Percentiles rank a stretch among this genome's conserved stretches.
These are phyloP conservation scores for Myotis planiceps DNA, from an alignment of 2,797 vertebrate genomes.

Conservation along the genomic window DNA sequence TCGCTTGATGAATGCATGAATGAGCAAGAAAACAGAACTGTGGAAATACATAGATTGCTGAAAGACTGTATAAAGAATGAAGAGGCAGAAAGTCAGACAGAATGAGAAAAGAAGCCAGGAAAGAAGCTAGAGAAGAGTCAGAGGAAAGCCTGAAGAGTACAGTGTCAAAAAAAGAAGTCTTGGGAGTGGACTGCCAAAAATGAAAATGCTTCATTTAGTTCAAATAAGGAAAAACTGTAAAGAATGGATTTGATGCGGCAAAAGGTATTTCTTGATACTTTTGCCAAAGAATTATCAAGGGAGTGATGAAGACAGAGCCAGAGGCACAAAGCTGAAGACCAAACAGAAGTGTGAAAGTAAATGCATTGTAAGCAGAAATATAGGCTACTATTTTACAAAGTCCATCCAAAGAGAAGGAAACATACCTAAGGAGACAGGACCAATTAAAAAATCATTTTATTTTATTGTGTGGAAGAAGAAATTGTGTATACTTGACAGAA, in stretches of 20 bases:
- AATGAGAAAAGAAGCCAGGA: constrained; percentile 3
- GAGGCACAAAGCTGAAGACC: neutral
- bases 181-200: neutral
- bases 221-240: constrained; percentile 34
- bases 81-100: neutral
- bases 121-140: constrained; percentile 7
- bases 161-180: neutral
- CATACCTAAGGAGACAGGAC: neutral
- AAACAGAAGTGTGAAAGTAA: constrained; percentile 15
- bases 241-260: constrained; percentile 23
- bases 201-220: constrained; percentile 45
- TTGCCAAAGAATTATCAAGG: constrained; percentile 39
- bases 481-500: neutral
- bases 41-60: neutral
- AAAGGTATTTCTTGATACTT: constrained; percentile 30
- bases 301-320: neutral
- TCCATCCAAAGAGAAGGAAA: neutral
- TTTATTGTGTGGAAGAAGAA: constrained; percentile 1
- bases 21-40: constrained; percentile 10
- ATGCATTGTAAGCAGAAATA: constrained; percentile 26
- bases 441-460: neutral
- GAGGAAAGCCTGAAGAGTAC: neutral
- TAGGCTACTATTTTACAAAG: constrained; percentile 2
- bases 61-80: neutral
- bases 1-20: neutral